Evolutionary conservation across 2,797 vertebrate genomes (phyloP).

Genomic region (Arvicola amphibius): DNA sequence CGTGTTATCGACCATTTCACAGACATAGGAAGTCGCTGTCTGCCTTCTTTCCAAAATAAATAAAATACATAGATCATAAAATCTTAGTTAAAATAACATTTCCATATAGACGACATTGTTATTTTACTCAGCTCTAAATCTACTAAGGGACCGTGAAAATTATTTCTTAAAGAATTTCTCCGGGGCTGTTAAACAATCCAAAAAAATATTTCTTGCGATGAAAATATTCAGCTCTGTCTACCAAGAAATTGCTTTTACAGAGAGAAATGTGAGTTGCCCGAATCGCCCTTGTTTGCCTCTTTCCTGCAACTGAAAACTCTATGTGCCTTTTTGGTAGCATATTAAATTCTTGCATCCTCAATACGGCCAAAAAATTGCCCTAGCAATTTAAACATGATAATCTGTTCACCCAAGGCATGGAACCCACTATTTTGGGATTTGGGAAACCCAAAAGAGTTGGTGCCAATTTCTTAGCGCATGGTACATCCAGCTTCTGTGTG

Average conservation of each 20-base stretch:
- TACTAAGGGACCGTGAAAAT: background rate
- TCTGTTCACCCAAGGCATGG: background rate
- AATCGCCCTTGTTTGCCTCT: background rate
- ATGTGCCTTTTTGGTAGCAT: background rate
- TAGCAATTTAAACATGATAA: background rate
- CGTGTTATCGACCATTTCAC: background rate
- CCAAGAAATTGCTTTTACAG: constrained; percentile 38
- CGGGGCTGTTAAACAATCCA: background rate
- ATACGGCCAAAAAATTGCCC: background rate
- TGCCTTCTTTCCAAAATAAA: constrained; percentile 48
- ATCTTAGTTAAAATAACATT: constrained; percentile 20
- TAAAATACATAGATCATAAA: background rate
- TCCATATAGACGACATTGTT: background rate
- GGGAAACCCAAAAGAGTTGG: background rate
- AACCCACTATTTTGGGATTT: background rate
- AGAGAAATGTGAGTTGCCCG: background rate
- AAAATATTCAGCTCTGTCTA: constrained; percentile 35
- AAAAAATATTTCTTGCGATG: constrained; percentile 44
- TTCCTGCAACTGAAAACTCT: background rate
- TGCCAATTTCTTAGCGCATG: background rate
- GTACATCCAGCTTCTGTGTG: background rate
- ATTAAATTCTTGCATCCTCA: background rate
- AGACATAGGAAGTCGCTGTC: background rate
- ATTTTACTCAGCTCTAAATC: constrained; percentile 38
- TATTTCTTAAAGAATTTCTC: background rate